These are phyloP conservation scores for Apotomis turbidana DNA, from an alignment of 2,888 invertebrate genomes.

Conservation along the genomic window DNA sequence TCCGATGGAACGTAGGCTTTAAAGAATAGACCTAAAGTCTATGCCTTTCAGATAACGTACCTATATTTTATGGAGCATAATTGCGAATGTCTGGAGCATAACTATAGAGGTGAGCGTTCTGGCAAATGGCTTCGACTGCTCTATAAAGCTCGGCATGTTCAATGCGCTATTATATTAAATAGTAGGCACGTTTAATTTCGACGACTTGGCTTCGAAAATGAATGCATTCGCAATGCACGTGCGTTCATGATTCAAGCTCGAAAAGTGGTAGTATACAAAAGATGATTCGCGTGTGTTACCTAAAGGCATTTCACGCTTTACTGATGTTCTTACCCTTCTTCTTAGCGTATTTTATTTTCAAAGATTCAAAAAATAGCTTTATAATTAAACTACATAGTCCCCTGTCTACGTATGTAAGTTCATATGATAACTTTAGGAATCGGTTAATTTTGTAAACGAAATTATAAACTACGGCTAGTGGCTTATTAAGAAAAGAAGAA, in stretches of 20 bases:
- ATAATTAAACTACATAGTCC: no score
- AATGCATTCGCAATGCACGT: neutral
- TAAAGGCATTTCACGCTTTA: neutral
- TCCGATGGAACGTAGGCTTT: neutral
- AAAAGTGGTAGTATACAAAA: no score
- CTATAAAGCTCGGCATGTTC: constrained; percentile 6
- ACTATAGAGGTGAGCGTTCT: constrained; percentile 23
- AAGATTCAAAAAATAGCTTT: no score
- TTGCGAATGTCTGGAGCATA: constrained; percentile 34
- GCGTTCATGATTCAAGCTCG: neutral
- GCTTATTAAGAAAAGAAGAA: no score
- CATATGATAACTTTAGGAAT: no score
- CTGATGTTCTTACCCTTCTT: no score
- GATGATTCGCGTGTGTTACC: neutral
- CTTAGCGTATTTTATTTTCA: neutral
- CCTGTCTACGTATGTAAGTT: no score
- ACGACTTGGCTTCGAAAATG: constrained; percentile 38
- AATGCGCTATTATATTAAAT: constrained; percentile 24
- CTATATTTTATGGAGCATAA: constrained; percentile 15
- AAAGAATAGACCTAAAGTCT: neutral
- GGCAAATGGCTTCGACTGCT: constrained; percentile 21
- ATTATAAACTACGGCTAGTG: no score
- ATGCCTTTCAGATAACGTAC: neutral
- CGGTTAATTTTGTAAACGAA: no score
- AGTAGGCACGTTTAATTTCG: constrained; percentile 28